These are phyloP conservation scores for Clivina fossor DNA, from an alignment of 2,888 invertebrate species.

Conservation along the genomic window DNA sequence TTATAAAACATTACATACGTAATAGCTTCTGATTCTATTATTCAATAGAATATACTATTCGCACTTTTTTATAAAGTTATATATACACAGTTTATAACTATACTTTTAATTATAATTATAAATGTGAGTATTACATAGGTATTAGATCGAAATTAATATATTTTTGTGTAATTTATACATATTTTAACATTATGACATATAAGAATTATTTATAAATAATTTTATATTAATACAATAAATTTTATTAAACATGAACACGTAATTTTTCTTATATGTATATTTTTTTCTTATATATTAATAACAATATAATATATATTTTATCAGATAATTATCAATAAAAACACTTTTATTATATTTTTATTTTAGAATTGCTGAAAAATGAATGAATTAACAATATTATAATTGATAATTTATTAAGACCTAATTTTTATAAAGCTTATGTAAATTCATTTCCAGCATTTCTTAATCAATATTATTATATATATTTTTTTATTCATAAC, in stretches of 20 bases:
- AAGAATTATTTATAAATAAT: constrained; percentile 20
- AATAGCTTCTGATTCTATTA: too few relatives aligned
- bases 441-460: constrained; percentile 21
- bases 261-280: constrained; percentile 18
- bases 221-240: constrained; percentile 14
- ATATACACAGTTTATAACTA: constrained; percentile 22
- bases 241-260: constrained; percentile 28
- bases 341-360: constrained; percentile 10
- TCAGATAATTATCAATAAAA: constrained; percentile 16
- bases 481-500: constrained; percentile 1
- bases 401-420: constrained; percentile 1
- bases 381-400: constrained; percentile 16
- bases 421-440: constrained; percentile 10
- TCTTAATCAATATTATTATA: constrained; percentile 4
- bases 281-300: constrained; percentile 12
- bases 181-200: constrained; percentile 12
- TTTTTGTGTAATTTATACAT: constrained; percentile 25
- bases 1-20: constrained; percentile 30
- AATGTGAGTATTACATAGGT: constrained; percentile 16
- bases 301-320: constrained; percentile 18
- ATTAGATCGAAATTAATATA: constrained; percentile 8
- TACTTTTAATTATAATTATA: constrained; percentile 12
- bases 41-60: constrained; percentile 3
- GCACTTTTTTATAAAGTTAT: constrained; percentile 28
- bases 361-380: constrained; percentile 23